phyloP scores from a whole-genome alignment of 2,888 invertebrate species.

The Nymphalis c-album region DNA sequence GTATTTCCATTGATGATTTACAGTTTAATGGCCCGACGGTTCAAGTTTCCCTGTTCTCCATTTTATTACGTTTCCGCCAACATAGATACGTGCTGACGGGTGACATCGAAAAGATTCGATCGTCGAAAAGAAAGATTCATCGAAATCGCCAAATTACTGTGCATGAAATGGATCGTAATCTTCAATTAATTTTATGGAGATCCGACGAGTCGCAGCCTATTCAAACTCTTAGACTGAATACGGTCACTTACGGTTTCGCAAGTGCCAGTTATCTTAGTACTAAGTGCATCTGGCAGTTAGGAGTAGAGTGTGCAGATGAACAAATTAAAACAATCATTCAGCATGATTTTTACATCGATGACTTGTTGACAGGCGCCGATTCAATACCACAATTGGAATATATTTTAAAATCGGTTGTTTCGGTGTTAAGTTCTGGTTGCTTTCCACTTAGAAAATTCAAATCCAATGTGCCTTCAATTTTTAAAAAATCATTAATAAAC shows the following conservation, averaged over 20 bases:
- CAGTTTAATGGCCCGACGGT: constrained; percentile 40
- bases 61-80: too few species aligned
- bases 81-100: constrained; percentile 47
- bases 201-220: too few species aligned
- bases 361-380: constrained; percentile 19
- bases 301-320: neutral
- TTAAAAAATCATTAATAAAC: neutral
- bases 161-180: too few species aligned
- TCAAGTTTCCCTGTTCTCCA: constrained; percentile 43
- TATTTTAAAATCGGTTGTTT: neutral
- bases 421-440: neutral
- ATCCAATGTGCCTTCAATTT: neutral
- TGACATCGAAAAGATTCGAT: constrained; percentile 54
- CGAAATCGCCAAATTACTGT: constrained; percentile 27
- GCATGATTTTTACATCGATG: constrained; percentile 36
- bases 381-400: neutral
- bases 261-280: constrained; percentile 4
- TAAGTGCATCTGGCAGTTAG: neutral
- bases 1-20: constrained; percentile 48
- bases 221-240: too few species aligned
- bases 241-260: neutral
- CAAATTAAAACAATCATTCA: constrained; percentile 40
- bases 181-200: too few species aligned
- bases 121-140: too few species aligned
- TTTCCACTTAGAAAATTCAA: neutral